Conservation (phyloP, 2,888 invertebrate genomes). For the Scaptomyza tumidula region DNA sequence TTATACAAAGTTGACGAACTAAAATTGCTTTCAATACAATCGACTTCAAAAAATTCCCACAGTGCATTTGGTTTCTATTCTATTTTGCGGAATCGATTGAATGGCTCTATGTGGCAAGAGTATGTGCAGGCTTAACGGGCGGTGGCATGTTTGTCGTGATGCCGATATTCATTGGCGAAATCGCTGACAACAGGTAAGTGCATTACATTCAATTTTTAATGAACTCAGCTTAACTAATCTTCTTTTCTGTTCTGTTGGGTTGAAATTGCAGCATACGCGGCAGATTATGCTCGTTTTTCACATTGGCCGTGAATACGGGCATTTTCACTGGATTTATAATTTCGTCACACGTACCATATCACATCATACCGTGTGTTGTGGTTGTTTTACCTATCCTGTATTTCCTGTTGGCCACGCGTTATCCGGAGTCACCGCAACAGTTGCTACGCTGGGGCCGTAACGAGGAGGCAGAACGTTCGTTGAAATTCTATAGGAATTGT, state of each 20-base stretch:
- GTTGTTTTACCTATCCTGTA: constrained; percentile 66
- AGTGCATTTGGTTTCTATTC: constrained; percentile 81
- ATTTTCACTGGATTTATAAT: constrained; percentile 67
- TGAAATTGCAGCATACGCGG: constrained; percentile 74
- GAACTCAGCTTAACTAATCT: neutral
- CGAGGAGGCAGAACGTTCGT: constrained; percentile 61
- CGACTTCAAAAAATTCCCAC: neutral
- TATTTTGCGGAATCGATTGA: constrained; percentile 77
- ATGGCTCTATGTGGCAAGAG: constrained; percentile 80
- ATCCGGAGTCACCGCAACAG: constrained; percentile 75
- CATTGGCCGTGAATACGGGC: constrained; percentile 65
- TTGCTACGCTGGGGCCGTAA: constrained; percentile 57
- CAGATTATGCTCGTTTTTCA: constrained; percentile 74
- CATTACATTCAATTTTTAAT: neutral
- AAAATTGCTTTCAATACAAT: neutral
- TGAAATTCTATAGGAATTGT: constrained; percentile 69
- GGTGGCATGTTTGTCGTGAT: constrained; percentile 80
- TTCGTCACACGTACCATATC: constrained; percentile 66
- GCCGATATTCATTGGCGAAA: constrained; percentile 83
- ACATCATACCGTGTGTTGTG: constrained; percentile 64
- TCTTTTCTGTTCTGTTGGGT: neutral
- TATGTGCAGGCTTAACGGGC: constrained; percentile 80
- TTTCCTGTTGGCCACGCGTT: constrained; percentile 47
- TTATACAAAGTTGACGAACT: neutral
- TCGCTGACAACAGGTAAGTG: constrained; percentile 81